Percentiles rank a stretch among this genome's conserved stretches.
Conservation (phyloP, 2,888 invertebrate genomes). For the Drymonia ruficornis region DNA sequence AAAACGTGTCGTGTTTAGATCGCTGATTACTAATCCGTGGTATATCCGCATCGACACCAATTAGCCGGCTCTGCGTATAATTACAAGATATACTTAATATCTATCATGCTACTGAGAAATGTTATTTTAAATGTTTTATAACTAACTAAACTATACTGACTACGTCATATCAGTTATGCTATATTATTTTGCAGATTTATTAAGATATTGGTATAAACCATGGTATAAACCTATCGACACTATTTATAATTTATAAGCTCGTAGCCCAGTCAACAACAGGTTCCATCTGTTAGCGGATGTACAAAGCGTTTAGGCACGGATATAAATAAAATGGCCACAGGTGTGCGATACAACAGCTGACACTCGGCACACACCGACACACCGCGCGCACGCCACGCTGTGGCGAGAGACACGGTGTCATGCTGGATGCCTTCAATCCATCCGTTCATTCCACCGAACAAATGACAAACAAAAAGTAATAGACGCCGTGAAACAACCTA, state of each 20-base stretch:
- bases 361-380: neutral
- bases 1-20: neutral
- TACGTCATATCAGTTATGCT: no score
- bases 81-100: no score
- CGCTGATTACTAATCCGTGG: neutral
- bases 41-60: neutral
- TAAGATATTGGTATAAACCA: no score
- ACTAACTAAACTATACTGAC: no score
- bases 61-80: neutral
- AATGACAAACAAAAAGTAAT: no score
- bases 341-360: neutral
- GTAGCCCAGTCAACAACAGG: neutral
- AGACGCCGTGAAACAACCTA: no score
- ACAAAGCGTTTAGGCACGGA: neutral
- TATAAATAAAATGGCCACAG: neutral
- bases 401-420: neutral
- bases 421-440: neutral
- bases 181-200: neutral
- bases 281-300: neutral
- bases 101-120: no score
- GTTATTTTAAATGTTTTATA: no score
- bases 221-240: neutral
- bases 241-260: neutral
- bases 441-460: neutral
- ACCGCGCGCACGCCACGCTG: neutral